Conservation (phyloP, 2,888 invertebrate genomes). For the Caenorhabditis zanzibari region DNA sequence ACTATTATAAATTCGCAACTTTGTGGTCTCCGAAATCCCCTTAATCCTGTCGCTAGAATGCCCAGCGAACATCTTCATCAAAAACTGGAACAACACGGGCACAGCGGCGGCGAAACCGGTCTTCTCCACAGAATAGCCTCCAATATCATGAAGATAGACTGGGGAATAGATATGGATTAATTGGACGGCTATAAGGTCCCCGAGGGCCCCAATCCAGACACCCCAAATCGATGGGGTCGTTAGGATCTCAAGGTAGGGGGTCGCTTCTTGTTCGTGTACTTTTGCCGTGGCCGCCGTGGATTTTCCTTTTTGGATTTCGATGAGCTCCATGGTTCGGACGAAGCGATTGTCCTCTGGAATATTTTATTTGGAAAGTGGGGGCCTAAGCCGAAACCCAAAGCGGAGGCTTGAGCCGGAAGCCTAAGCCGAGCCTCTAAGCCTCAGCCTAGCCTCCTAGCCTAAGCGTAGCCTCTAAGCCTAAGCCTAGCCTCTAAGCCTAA, state of each 20-base stretch:
- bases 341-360: constrained; percentile 59
- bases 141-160: constrained; percentile 72
- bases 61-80: constrained; percentile 81
- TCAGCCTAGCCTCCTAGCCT: too few species aligned
- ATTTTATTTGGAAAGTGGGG: too few species aligned
- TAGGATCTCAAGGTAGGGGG: constrained; percentile 79
- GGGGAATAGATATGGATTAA: constrained; percentile 77
- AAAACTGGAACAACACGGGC: constrained; percentile 81
- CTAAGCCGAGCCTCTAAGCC: too few species aligned
- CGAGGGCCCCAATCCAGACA: constrained; percentile 81
- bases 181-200: constrained; percentile 82
- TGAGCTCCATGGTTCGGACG: constrained; percentile 54
- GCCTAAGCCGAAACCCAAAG: too few species aligned
- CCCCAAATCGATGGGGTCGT: constrained; percentile 82
- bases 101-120: constrained; percentile 82
- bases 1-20: constrained; percentile 80
- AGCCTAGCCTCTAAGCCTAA: too few species aligned
- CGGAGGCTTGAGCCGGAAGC: too few species aligned
- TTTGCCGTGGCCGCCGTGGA: constrained; percentile 37
- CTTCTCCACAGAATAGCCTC: constrained; percentile 79
- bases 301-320: constrained; percentile 66
- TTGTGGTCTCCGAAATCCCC: constrained; percentile 77
- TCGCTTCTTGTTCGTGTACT: constrained; percentile 40
- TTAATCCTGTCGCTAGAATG: constrained; percentile 79
- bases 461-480: too few species aligned